phyloP scores from a whole-genome alignment of 2,888 invertebrate genomes.

The Sinohyriopsis cumingii region DNA sequence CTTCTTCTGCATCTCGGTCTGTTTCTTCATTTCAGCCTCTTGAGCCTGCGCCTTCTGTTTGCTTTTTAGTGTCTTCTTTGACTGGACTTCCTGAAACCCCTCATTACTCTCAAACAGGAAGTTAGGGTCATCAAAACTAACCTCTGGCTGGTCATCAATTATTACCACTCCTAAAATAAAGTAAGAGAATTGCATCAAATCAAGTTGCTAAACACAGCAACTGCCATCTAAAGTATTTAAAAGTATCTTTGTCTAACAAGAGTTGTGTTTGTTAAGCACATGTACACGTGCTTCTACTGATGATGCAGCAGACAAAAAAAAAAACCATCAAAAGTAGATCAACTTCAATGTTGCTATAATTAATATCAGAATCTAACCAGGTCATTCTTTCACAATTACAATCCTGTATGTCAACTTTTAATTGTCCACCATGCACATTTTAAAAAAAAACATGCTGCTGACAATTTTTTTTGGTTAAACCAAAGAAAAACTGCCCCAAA shows the following conservation, averaged over 20 bases:
- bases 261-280: not conserved
- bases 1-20: conserved; percentile 42
- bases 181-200: not conserved
- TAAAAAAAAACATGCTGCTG: no score
- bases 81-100: conserved; percentile 89
- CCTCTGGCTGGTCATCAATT: conserved; percentile 75
- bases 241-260: not conserved
- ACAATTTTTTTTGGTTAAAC: no score
- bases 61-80: conserved; percentile 77
- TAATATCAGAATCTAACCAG: no score
- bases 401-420: no score
- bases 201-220: not conserved
- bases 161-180: conserved; percentile 73
- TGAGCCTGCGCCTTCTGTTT: conserved; percentile 67
- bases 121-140: conserved; percentile 72
- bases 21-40: conserved; percentile 71
- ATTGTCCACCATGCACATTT: no score
- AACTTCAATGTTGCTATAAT: no score
- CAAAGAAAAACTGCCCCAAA: no score
- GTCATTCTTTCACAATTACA: no score
- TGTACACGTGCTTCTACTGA: no score
- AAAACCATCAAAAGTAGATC: no score
- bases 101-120: conserved; percentile 72
- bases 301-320: no score
- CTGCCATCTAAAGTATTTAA: not conserved